Evolutionary conservation across 2,113 vertebrate genomes (phyloP).

Genomic region (Suricata suricatta): DNA sequence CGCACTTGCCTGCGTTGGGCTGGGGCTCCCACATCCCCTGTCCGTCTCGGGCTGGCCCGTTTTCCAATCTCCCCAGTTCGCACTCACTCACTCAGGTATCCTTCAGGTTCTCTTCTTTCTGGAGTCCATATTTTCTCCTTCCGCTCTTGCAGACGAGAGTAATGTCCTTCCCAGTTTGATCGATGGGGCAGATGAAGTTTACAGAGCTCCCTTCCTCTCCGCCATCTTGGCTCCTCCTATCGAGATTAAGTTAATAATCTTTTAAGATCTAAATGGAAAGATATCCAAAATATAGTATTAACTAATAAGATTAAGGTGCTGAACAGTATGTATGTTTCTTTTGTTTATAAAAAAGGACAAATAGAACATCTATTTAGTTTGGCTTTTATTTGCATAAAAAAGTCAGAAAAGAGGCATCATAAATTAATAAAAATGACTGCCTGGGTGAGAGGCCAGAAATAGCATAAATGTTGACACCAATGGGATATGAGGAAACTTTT

Average conservation of each 20-base stretch:
- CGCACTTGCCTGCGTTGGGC: too few species aligned
- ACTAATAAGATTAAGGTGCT: neutral
- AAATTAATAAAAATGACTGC: neutral
- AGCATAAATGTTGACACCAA: neutral
- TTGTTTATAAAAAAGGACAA: neutral
- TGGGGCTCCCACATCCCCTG: too few species aligned
- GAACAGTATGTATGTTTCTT: neutral
- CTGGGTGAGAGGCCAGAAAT: neutral
- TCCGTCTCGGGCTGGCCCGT: too few species aligned
- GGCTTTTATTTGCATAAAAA: neutral
- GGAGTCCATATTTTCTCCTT: too few species aligned
- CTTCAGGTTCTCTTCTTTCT: too few species aligned
- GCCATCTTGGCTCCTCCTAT: too few species aligned
- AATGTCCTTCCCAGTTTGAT: too few species aligned
- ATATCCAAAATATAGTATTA: neutral
- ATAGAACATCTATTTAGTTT: neutral
- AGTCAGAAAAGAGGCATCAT: neutral
- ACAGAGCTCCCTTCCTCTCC: too few species aligned
- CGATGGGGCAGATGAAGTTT: too few species aligned
- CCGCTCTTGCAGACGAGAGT: too few species aligned
- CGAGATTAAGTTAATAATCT: neutral
- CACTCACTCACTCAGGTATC: too few species aligned
- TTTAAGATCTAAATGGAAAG: neutral
- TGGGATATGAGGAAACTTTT: neutral
- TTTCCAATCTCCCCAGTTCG: too few species aligned